Base-by-base conservation (phyloP, 2,888 invertebrate species). In the Drosophila merina region DNA sequence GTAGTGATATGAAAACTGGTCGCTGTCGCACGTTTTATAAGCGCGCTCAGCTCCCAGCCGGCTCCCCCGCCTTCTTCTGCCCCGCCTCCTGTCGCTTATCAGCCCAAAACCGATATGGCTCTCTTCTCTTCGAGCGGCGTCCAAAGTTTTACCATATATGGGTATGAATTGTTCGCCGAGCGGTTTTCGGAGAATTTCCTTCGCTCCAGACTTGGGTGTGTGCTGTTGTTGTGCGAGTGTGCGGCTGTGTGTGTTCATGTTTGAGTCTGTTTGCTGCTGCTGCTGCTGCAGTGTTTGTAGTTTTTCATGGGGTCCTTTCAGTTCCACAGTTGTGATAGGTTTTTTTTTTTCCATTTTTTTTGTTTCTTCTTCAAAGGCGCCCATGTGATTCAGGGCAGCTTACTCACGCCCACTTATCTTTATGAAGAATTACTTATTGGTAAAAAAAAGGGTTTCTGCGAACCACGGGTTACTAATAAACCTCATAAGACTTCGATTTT, bases 71-170 rank as follows among this genome's bases (percentile, higher is more conserved):
- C 60, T 60, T 60, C 63, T 57, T 45, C 55, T 56, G 64, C 36
- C 38, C 48, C 31, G 36, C 59, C 72, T 71, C 20, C 14, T 8
- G 8, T 74, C 57, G 88, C 90, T 89, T 89, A 89, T 81, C 88
- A 88, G 77, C 79, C 79, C 38, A 38, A 5, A 9, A 12, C 20
- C 12, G 40, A 30, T 25, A 38, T 60, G 75, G 79, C 76, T 76
- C 77, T 89, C 84, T 78, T 82, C 82, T 82, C 85, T 82, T 57
- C 78, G 74, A 76, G 50, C 40, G 40, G 40, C 77, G 87, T 84
- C 84, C 79, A 87, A 86, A 88, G 86, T 89, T 91, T 91, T 89
- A 91, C 91, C 91, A 91, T 91, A 91, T 91, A 91, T 91, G 91
- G 91, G 91, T 86, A 90, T 91, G 90, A 89, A 89, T 89, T 83